Base-by-base conservation (phyloP, 2,113 vertebrate species). In the Carettochelys insculpta region DNA sequence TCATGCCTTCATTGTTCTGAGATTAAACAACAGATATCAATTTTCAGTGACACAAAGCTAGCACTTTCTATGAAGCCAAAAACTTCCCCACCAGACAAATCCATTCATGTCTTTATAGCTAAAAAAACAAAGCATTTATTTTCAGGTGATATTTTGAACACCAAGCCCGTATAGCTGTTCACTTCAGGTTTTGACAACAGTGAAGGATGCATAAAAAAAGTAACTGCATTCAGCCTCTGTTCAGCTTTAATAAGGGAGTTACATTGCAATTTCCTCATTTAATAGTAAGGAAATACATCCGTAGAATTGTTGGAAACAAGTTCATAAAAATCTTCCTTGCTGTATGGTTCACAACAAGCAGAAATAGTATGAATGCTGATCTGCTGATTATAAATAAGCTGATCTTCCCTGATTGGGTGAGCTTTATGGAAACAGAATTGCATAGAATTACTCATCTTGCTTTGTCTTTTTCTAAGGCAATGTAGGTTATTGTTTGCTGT, bases 81-180 rank as follows among this genome's bases (percentile, higher is more conserved):
- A 14, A 58, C 5, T 3, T 58, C 31, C 20, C 81, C 34, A 9
- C 17, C 25, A 13, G 51, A 1, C n/a, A 3, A 38, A 61, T 47
- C 17, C 38, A 5, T 54, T 48, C 41, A 65, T 45, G 48, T 17
- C 68, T 3, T n/a, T 1, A 20, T 11, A 24, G 58, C 27, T 68
- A 68, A 22, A 0, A 12, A 25, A 31, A n/a, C n/a, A n/a, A n/a
- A n/a, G n/a, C 0, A 1, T 53, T 53, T 27, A 43, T 29, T 43
- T 45, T 31, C 27, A 0, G 5, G 3, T 1, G 1, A 38, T 51
- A 13, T 8, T 34, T 47, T 31, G 54, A 17, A 3, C 1, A 13
- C 1, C n/a, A n/a, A n/a, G n/a, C n/a, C n/a, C n/a, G n/a, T n/a
- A n/a, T n/a, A n/a, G n/a, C n/a, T n/a, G n/a, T n/a, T n/a, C n/a